phyloP scores from a whole-genome alignment of 2,888 invertebrate species.

The Sturmia bella region DNA sequence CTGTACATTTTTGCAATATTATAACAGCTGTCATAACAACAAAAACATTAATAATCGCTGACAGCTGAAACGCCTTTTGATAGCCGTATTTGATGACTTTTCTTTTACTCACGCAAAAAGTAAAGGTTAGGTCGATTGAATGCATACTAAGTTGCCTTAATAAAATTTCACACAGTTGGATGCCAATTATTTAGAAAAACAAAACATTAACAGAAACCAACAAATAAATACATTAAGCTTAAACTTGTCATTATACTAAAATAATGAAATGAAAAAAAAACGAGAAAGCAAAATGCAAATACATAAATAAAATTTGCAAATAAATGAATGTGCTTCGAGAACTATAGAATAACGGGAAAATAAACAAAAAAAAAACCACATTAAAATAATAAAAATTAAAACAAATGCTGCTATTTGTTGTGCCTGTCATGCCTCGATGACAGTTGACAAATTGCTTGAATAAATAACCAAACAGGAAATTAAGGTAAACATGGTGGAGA shows the following conservation, averaged over 20 bases:
- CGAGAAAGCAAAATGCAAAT: constrained; percentile 32
- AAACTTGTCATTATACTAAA: constrained; percentile 65
- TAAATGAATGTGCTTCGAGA: constrained; percentile 11
- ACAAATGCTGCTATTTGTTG: constrained; percentile 40
- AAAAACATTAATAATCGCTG: constrained; percentile 66
- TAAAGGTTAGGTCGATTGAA: constrained; percentile 24
- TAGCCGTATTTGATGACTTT: constrained; percentile 49
- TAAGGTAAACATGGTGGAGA: constrained; percentile 64
- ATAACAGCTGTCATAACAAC: constrained; percentile 48
- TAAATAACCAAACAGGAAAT: constrained; percentile 67
- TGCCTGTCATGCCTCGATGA: constrained; percentile 62
- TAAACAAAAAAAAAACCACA: constrained; percentile 15
- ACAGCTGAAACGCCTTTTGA: constrained; percentile 56
- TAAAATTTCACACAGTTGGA: constrained; percentile 35
- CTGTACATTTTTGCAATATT: neutral
- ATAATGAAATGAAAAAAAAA: constrained; percentile 38
- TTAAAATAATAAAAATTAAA: constrained; percentile 24
- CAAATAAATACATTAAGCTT: constrained; percentile 58
- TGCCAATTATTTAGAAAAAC: constrained; percentile 34
- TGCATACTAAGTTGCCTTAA: constrained; percentile 23
- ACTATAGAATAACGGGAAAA: neutral
- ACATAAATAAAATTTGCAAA: constrained; percentile 38
- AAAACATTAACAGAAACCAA: constrained; percentile 24
- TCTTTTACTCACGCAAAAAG: neutral
- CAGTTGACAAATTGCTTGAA: constrained; percentile 68